Percentiles rank a stretch among this genome's conserved stretches.
These are phyloP conservation scores for Stegastes partitus DNA, from an alignment of 2,113 vertebrate species.

Conservation along the genomic window DNA sequence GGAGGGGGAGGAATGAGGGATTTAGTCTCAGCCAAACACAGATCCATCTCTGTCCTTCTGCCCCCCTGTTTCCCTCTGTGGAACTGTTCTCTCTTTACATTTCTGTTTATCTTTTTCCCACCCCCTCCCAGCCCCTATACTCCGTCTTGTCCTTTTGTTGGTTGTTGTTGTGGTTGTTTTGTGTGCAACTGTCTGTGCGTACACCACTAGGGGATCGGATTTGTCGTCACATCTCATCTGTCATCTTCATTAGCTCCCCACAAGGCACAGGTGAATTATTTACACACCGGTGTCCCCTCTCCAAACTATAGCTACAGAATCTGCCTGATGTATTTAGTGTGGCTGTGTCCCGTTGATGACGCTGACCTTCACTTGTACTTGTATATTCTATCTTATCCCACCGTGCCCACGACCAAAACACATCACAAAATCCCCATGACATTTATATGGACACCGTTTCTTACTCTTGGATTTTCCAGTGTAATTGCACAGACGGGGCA, in stretches of 20 bases:
- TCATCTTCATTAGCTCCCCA: conserved; percentile 76
- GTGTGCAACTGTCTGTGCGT: conserved; percentile 18
- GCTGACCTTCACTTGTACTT: conserved; percentile 58
- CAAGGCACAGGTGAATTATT: conserved; percentile 68
- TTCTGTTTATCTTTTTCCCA: conserved; percentile 5
- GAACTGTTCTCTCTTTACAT: conserved; percentile 9
- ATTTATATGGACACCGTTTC: conserved; percentile 44
- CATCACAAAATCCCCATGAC: conserved; percentile 45
- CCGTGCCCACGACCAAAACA: background rate
- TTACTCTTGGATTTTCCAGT: conserved; percentile 43
- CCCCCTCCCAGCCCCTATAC: background rate
- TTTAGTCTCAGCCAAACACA: conserved; percentile 15
- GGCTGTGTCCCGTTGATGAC: conserved; percentile 47
- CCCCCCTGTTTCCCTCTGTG: conserved; percentile 32
- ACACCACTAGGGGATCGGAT: conserved; percentile 37
- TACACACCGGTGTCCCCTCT: conserved; percentile 42
- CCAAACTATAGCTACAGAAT: conserved; percentile 7
- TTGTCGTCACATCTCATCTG: conserved; percentile 68
- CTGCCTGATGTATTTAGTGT: conserved; percentile 19
- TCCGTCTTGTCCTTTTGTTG: conserved; percentile 17
- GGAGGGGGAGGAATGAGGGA: background rate
- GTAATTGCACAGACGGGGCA: conserved; percentile 53
- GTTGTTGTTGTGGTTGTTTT: conserved; percentile 18
- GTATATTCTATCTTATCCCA: conserved; percentile 22
- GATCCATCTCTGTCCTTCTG: conserved; percentile 50